phyloP scores from a whole-genome alignment of 1,140 invertebrate species.

The Drosophila fuyamai region DNA sequence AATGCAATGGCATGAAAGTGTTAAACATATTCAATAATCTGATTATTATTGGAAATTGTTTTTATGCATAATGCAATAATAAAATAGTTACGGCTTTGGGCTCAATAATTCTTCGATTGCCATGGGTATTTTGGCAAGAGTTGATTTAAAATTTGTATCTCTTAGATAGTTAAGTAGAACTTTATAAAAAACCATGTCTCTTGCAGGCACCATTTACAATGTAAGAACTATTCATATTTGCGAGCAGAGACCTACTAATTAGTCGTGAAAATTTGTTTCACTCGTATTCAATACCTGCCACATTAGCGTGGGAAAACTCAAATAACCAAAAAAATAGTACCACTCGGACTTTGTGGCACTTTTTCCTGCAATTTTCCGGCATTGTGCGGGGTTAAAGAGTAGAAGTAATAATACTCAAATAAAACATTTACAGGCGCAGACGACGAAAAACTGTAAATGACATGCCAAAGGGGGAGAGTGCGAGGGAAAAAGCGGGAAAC shows the following conservation, averaged over 20 bases:
- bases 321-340: constrained; percentile 2
- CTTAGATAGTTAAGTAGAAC: no score
- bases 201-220: no score
- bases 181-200: no score
- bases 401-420: constrained; percentile 81
- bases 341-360: constrained; percentile 6
- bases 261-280: no score
- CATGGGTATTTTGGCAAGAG: background rate
- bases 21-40: constrained; percentile 42
- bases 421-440: constrained; percentile 81
- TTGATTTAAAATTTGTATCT: no score
- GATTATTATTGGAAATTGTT: constrained; percentile 35
- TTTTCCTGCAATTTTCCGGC: constrained; percentile 29
- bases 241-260: no score
- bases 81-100: background rate
- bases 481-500: constrained; percentile 4
- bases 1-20: constrained; percentile 34
- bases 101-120: background rate
- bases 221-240: no score
- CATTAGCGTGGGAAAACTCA: constrained; percentile 16
- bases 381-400: constrained; percentile 65
- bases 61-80: constrained; percentile 1
- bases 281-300: constrained; percentile 2
- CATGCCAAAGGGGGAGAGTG: constrained; percentile 43
- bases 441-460: constrained; percentile 78